Percentiles rank a stretch among this genome's conserved stretches.
Evolutionary conservation across 2,888 invertebrate species (phyloP).

Genomic region (Uloborus plumipes): DNA sequence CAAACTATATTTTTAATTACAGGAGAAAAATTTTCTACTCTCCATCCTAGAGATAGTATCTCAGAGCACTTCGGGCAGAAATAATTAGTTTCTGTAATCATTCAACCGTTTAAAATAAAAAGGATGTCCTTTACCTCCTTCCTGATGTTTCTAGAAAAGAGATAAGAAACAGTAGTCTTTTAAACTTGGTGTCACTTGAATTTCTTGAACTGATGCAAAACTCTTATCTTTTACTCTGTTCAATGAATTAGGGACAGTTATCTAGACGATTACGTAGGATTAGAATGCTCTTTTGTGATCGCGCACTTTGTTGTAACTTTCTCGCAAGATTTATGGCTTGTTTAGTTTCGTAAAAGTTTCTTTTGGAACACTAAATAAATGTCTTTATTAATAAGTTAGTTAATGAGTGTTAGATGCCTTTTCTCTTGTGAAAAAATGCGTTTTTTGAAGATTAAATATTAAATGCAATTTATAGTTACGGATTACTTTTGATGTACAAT

Average conservation of each 20-base stretch:
- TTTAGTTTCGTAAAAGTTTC: too few relatives aligned
- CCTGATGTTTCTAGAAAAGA: not conserved
- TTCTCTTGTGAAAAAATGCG: too few relatives aligned
- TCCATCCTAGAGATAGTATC: conserved; percentile 32
- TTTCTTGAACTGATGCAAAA: conserved; percentile 27
- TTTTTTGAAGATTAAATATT: too few relatives aligned
- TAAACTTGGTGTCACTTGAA: conserved; percentile 33
- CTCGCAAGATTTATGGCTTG: too few relatives aligned
- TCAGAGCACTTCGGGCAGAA: conserved; percentile 43
- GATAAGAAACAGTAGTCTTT: conserved; percentile 38
- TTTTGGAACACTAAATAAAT: too few relatives aligned
- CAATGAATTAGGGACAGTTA: conserved; percentile 26
- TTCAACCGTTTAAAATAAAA: conserved; percentile 43
- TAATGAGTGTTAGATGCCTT: too few relatives aligned
- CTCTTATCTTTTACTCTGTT: conserved; percentile 30
- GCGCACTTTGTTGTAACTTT: too few relatives aligned
- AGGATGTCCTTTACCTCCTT: conserved; percentile 10
- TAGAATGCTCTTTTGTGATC: not conserved
- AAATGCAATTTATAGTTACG: too few relatives aligned
- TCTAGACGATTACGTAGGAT: conserved; percentile 11
- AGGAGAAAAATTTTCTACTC: not conserved
- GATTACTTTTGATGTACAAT: too few relatives aligned
- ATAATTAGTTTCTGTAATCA: conserved; percentile 52
- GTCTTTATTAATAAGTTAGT: too few relatives aligned
- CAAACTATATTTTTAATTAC: conserved; percentile 55